phyloP scores from a whole-genome alignment of 2,888 invertebrate species.

The Perizoma flavofasciatum region DNA sequence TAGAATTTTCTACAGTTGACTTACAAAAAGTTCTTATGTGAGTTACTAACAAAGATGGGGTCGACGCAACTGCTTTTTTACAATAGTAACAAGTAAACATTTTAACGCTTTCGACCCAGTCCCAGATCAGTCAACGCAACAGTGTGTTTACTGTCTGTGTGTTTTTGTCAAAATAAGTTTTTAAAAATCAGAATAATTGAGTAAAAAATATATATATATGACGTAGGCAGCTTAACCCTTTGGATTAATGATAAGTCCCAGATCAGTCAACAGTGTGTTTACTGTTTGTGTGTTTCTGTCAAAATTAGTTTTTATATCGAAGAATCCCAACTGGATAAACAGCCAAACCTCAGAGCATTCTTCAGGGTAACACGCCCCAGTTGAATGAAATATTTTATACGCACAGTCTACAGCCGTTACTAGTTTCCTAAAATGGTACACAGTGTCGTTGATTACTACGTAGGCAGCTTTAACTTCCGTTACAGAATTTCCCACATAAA shows the following conservation, averaged over 20 bases:
- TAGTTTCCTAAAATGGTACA: slow-evolving; percentile 12
- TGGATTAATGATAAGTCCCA: neutral
- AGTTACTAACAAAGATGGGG: neutral
- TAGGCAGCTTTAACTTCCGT: neutral
- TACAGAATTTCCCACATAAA: neutral
- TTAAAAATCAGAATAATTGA: no score
- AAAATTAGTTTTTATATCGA: slow-evolving; percentile 17
- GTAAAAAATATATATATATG: no score
- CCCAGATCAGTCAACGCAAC: no score
- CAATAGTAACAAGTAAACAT: neutral
- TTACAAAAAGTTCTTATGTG: neutral
- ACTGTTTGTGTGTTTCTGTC: no score
- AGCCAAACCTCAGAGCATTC: slow-evolving; percentile 22
- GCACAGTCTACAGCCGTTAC: slow-evolving; percentile 22
- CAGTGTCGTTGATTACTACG: slow-evolving; percentile 2
- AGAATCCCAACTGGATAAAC: slow-evolving; percentile 20
- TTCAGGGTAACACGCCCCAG: slow-evolving; percentile 22
- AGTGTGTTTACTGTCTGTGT: no score
- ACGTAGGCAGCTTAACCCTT: no score
- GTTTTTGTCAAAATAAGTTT: neutral
- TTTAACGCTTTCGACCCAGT: neutral
- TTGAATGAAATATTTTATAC: slow-evolving; percentile 27
- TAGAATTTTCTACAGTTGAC: no score
- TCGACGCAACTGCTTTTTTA: neutral
- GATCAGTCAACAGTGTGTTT: no score